Conservation (phyloP, 1,140 invertebrate genomes). For the Cydia fagiglandana region DNA sequence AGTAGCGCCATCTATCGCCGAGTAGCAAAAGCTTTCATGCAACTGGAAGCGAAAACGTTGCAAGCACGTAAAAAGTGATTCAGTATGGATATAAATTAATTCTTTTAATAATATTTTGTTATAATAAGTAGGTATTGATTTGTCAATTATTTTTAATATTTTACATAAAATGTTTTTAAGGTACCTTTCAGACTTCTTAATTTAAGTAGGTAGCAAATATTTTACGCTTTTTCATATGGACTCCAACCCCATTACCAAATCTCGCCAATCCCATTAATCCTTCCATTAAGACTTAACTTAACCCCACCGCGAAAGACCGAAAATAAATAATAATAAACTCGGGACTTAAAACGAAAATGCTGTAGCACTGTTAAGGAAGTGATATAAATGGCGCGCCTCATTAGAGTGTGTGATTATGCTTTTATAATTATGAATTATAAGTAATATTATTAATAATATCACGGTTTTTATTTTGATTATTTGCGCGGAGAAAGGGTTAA, state of each 20-base stretch:
- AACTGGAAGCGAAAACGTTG: not conserved
- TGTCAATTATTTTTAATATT: no score
- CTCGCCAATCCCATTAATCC: conserved; percentile 22
- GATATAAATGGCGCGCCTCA: conserved; percentile 24
- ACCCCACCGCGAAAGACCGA: conserved; percentile 23
- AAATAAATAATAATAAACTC: conserved; percentile 31
- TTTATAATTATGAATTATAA: conserved; percentile 25
- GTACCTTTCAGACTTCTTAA: no score
- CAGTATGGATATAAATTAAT: no score
- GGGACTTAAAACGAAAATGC: conserved; percentile 29
- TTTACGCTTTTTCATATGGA: not conserved
- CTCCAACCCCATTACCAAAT: not conserved
- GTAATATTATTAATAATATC: conserved; percentile 23
- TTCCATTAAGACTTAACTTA: conserved; percentile 5
- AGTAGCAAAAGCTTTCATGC: conserved; percentile 43
- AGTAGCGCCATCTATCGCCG: conserved; percentile 54
- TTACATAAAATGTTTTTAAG: no score
- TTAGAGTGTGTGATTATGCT: conserved; percentile 27
- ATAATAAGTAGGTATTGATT: no score
- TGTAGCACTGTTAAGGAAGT: conserved; percentile 30
- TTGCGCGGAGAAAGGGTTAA: not conserved
- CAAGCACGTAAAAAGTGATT: no score
- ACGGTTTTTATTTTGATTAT: not conserved
- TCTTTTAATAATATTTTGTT: no score
- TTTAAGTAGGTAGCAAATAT: not conserved